These are phyloP conservation scores for Lycorma delicatula DNA, from an alignment of 1,140 invertebrate species.

Conservation along the genomic window DNA sequence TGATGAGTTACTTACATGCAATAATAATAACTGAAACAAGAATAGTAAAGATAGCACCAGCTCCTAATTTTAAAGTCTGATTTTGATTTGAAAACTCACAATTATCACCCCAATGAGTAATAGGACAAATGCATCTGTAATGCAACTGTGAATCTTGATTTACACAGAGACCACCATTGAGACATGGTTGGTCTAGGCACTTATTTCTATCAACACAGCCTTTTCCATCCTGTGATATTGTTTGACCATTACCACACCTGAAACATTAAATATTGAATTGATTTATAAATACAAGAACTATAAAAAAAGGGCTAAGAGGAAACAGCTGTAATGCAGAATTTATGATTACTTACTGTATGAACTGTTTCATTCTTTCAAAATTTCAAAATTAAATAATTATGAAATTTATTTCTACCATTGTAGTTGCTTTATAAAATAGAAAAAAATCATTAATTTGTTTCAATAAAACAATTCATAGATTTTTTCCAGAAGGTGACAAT, in stretches of 20 bases:
- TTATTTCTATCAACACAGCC: constrained; percentile 89
- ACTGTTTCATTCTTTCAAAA: too few relatives aligned
- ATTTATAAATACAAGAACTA: not conserved
- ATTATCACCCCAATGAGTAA: constrained; percentile 85
- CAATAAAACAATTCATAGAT: too few relatives aligned
- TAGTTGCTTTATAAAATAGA: too few relatives aligned
- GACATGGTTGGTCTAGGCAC: constrained; percentile 81
- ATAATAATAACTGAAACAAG: too few relatives aligned
- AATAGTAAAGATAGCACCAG: constrained; percentile 86
- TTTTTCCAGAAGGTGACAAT: too few relatives aligned
- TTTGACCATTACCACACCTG: constrained; percentile 83
- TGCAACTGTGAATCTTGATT: constrained; percentile 76
- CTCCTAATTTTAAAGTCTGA: constrained; percentile 81
- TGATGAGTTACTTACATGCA: too few relatives aligned
- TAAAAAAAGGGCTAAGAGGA: not conserved
- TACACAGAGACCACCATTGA: constrained; percentile 80
- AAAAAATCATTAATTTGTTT: too few relatives aligned
- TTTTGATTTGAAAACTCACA: constrained; percentile 88
- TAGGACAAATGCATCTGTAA: constrained; percentile 74
- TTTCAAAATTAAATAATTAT: not conserved
- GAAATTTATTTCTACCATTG: too few relatives aligned
- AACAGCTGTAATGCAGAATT: not conserved
- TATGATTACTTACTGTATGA: not conserved
- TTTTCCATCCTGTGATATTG: constrained; percentile 78
- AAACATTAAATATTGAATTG: not conserved